Base-by-base conservation (phyloP, 92 coral and sea anemone genomes). In the Metridium senile region DNA sequence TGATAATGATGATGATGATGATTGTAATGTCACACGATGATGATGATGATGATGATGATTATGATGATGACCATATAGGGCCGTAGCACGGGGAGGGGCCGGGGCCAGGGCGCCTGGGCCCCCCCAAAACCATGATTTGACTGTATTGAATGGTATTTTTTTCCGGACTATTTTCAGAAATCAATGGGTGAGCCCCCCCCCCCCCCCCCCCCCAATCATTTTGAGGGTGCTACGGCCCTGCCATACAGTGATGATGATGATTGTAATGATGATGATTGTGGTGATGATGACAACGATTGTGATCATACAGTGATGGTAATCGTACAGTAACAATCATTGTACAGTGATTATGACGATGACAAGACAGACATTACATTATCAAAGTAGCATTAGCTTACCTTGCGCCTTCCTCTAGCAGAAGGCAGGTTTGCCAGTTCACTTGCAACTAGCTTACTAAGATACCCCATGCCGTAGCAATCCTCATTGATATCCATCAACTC, bases 381-480 rank as follows among this genome's bases (percentile, higher is more conserved):
- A 39, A 39, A 39, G 6, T 39, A 9, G 3, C 59, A 54, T 54
- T 6, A 2, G 17, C 53, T 46, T 65, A 94, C 98, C 91, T 92
- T 96, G 81, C 97, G 85, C 59, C 94, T 84, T 79, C 78, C 81
- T 78, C 94, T 89, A 18, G 99, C 91, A 0, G 93, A 89, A 10
- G 99, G 94, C 74, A 96, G 79, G 68, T 88, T 93, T 11, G 95
- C 96, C 39, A 96, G 87, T 64, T 92, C 97, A 68, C 91, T 75
- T 13, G 99, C 99, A 22, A 96, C 79, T 26, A 92, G 81, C 52
- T 92, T 96, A 75, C 97, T 90, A 53, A 93, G 86, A 74, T 92
- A 93, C 0, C 99, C 99, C 62, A 96, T 58, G 20, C 97, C 97
- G 87, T 96, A 96, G 83, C 99, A 96, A 67, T 96, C 99, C 72